phyloP scores from a whole-genome alignment of 2,888 invertebrate genomes.

The Geotrupes spiniger region DNA sequence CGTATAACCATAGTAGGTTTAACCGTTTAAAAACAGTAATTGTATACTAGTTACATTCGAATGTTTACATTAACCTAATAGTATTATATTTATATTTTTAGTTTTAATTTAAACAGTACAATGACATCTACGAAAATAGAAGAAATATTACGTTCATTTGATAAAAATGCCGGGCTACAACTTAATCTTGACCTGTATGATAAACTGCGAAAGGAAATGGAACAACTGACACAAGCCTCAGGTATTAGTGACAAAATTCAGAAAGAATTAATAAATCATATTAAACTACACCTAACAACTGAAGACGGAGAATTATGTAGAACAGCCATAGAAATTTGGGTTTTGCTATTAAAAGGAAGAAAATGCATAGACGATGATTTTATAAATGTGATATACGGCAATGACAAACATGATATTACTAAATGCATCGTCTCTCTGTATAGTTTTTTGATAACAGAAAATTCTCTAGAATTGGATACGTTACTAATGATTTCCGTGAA shows the following conservation, averaged over 20 bases:
- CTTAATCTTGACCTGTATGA: neutral
- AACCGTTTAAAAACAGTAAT: too few relatives aligned
- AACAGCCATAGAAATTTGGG: neutral
- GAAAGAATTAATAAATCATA: too few relatives aligned
- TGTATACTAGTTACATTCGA: too few relatives aligned
- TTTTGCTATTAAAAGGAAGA: neutral
- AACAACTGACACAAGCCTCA: neutral
- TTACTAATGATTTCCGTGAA: neutral
- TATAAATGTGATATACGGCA: neutral
- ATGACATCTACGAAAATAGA: neutral
- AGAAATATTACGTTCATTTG: neutral
- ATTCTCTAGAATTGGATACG: neutral
- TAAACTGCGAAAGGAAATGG: neutral
- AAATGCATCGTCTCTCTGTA: neutral
- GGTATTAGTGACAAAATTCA: too few relatives aligned
- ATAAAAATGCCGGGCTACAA: neutral
- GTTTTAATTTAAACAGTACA: too few relatives aligned
- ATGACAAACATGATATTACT: neutral
- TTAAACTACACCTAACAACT: too few relatives aligned
- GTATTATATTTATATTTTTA: too few relatives aligned
- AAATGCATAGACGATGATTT: conserved; percentile 1
- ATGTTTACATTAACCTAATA: too few relatives aligned
- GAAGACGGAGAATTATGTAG: too few relatives aligned
- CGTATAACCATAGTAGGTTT: too few relatives aligned
- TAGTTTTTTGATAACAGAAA: conserved; percentile 1